Evolutionary conservation across 2,888 invertebrate species (phyloP).

Genomic region (Sinhomidia bicolor): DNA sequence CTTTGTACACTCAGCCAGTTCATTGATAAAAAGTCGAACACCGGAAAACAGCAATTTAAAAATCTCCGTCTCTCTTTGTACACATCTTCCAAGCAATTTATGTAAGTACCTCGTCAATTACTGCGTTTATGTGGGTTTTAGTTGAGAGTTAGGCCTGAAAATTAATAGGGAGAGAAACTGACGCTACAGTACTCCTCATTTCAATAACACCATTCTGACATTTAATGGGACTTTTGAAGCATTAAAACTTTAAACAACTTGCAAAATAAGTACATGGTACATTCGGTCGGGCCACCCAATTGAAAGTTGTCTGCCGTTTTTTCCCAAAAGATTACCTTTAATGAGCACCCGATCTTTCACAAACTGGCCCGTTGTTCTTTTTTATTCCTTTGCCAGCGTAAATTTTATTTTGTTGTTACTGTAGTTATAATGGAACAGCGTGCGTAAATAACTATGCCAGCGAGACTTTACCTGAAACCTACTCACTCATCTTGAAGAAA

Average conservation of each 20-base stretch:
- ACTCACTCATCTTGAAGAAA: too few relatives aligned
- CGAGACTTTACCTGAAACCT: too few relatives aligned
- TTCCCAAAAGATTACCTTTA: slow-evolving; percentile 13
- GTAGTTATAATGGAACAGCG: too few relatives aligned
- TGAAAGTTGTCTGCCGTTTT: slow-evolving; percentile 36
- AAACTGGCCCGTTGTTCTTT: background rate
- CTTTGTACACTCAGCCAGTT: background rate
- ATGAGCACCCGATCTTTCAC: slow-evolving; percentile 33
- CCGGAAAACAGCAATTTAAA: slow-evolving; percentile 45
- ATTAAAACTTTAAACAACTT: slow-evolving; percentile 16
- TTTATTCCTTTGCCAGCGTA: slow-evolving; percentile 5
- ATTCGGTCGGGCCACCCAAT: slow-evolving; percentile 51
- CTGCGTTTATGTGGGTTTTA: slow-evolving; percentile 16
- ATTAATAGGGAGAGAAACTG: slow-evolving; percentile 53
- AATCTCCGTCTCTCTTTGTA: background rate
- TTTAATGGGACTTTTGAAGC: slow-evolving; percentile 16
- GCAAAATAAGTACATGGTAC: slow-evolving; percentile 53
- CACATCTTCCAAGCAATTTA: slow-evolving; percentile 25
- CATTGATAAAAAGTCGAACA: slow-evolving; percentile 7
- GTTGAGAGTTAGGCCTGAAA: slow-evolving; percentile 38
- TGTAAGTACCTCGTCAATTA: slow-evolving; percentile 45
- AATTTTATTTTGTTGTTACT: too few relatives aligned
- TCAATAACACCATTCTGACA: slow-evolving; percentile 50
- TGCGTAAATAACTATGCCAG: too few relatives aligned
- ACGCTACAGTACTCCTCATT: background rate